phyloP scores from a whole-genome alignment of 2,113 vertebrate genomes.

The Seriola quinqueradiata region DNA sequence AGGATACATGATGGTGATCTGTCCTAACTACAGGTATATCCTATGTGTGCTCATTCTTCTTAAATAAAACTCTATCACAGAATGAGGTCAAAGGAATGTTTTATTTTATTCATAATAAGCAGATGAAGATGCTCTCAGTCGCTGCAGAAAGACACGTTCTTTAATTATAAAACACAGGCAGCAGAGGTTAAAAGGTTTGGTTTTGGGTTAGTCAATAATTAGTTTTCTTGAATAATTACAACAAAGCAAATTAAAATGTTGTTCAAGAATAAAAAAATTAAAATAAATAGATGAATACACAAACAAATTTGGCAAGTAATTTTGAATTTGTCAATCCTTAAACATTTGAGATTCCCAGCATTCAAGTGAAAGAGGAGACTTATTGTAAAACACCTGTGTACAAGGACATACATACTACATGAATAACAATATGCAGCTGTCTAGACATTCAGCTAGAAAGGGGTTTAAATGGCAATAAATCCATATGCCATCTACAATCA shows the following conservation, averaged over 20 bases:
- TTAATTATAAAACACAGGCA: not conserved
- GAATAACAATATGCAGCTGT: too few relatives aligned
- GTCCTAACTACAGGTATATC: constrained; percentile 29
- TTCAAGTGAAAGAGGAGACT: not conserved
- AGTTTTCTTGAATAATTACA: not conserved
- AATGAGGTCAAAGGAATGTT: constrained; percentile 49
- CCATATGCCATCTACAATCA: not conserved
- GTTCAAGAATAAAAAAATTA: not conserved
- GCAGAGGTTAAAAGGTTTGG: too few relatives aligned
- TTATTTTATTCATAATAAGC: constrained; percentile 47
- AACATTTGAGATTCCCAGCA: not conserved
- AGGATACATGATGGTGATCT: constrained; percentile 31
- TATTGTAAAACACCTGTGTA: not conserved
- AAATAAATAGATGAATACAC: not conserved
- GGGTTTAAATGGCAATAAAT: not conserved
- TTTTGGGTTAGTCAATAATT: not conserved
- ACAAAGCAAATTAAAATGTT: not conserved
- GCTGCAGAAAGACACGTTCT: not conserved
- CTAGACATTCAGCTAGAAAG: not conserved
- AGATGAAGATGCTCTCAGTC: not conserved
- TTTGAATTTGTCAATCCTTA: not conserved
- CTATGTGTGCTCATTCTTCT: constrained; percentile 57
- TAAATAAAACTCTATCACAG: constrained; percentile 69
- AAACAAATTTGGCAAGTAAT: not conserved
- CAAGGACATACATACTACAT: too few relatives aligned